A percentile compares a stretch with the other conserved stretches of the same genome.
Evolutionary conservation across 2,888 invertebrate species (phyloP).

Genomic region (Melinopterus prodromus): DNA sequence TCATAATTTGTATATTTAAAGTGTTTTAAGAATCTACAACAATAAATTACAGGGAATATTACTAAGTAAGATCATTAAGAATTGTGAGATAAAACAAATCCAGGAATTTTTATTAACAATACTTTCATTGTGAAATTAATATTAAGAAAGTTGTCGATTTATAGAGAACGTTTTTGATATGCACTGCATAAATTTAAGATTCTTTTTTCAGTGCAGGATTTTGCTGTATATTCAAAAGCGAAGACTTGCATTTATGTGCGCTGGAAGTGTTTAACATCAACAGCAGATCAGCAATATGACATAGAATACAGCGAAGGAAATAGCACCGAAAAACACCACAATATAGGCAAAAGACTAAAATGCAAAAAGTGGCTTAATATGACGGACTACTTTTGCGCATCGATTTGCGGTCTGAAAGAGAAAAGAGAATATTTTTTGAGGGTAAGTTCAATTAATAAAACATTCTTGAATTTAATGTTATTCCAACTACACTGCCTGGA

Average conservation of each 20-base stretch:
- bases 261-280: not conserved
- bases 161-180: no score
- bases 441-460: not conserved
- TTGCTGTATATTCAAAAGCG: not conserved
- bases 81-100: no score
- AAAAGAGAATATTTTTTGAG: not conserved
- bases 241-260: not conserved
- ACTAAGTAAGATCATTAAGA: not conserved
- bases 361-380: not conserved
- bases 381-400: not conserved
- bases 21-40: no score
- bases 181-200: no score
- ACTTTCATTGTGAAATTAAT: no score
- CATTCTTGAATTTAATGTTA: no score
- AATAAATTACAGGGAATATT: no score
- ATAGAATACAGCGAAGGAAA: not conserved
- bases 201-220: not conserved
- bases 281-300: not conserved
- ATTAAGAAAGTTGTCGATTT: no score
- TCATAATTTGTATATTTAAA: no score
- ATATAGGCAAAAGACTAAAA: not conserved
- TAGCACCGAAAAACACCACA: not conserved
- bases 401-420: not conserved
- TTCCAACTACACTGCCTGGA: no score
- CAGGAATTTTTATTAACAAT: no score